Conservation (phyloP, 2,797 vertebrate species). For the Notolabrus celidotus region DNA sequence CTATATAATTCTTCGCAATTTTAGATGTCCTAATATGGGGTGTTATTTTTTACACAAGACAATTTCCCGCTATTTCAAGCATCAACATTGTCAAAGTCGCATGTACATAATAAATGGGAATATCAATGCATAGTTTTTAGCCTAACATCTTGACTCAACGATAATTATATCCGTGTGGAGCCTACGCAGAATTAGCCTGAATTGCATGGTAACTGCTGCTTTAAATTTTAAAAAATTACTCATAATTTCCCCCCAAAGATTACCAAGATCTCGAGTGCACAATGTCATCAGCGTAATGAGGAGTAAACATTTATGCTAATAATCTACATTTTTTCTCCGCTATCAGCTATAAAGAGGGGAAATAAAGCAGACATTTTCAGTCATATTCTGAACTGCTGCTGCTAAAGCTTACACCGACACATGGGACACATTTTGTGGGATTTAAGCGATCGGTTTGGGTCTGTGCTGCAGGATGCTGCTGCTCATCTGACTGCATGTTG, state of each 20-base stretch:
- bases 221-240: conserved; percentile 99
- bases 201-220: conserved; percentile 99
- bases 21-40: conserved; percentile 99
- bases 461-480: conserved; percentile 65
- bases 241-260: conserved; percentile 99
- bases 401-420: conserved; percentile 85
- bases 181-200: conserved; percentile 99
- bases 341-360: conserved; percentile 99
- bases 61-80: conserved; percentile 99
- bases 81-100: conserved; percentile 99
- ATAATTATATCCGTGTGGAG: conserved; percentile 99
- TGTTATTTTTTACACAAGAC: conserved; percentile 99
- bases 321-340: conserved; percentile 98
- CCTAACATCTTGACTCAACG: conserved; percentile 99
- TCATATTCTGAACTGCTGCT: conserved; percentile 96
- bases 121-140: conserved; percentile 99
- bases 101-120: conserved; percentile 99
- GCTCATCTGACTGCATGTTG: conserved; percentile 78
- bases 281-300: conserved; percentile 99
- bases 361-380: conserved; percentile 99
- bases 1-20: conserved; percentile 99
- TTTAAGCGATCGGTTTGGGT: conserved; percentile 75
- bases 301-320: conserved; percentile 99
- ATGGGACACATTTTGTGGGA: conserved; percentile 86
- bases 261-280: conserved; percentile 99